Evolutionary conservation across 2,797 vertebrate genomes (phyloP).

Genomic region (Scomberomorus guttatus): DNA sequence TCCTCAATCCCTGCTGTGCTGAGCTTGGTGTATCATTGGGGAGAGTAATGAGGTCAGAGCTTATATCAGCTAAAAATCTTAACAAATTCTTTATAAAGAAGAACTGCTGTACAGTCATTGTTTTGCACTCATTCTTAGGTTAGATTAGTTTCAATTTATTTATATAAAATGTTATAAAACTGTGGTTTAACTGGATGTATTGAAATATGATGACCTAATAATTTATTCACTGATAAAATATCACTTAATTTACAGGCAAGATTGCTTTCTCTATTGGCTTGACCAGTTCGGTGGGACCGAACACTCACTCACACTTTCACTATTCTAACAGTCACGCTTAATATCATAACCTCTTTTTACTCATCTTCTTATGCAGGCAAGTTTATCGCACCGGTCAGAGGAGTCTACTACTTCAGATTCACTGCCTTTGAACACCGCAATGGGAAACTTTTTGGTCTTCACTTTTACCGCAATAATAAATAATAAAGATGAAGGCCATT

Average conservation of each 20-base stretch:
- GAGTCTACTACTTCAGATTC: constrained; percentile 16
- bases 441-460: not conserved
- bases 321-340: not conserved
- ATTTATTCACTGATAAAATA: not conserved
- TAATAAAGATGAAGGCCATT: not conserved
- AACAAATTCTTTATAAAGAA: too few relatives aligned
- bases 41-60: not conserved
- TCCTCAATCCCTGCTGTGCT: not conserved
- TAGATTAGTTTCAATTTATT: not conserved
- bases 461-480: not conserved
- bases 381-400: constrained; percentile 4
- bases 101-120: too few relatives aligned
- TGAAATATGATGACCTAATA: not conserved
- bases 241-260: not conserved
- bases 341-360: not conserved
- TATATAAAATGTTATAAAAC: too few relatives aligned
- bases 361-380: not conserved
- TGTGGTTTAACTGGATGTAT: not conserved
- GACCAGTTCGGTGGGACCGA: not conserved
- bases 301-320: not conserved
- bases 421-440: not conserved
- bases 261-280: not conserved
- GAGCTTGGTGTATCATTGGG: not conserved
- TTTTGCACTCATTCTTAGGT: too few relatives aligned
- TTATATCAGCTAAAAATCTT: not conserved